Conservation (phyloP, 2,113 vertebrate species). For the Phylloscopus trochilus region DNA sequence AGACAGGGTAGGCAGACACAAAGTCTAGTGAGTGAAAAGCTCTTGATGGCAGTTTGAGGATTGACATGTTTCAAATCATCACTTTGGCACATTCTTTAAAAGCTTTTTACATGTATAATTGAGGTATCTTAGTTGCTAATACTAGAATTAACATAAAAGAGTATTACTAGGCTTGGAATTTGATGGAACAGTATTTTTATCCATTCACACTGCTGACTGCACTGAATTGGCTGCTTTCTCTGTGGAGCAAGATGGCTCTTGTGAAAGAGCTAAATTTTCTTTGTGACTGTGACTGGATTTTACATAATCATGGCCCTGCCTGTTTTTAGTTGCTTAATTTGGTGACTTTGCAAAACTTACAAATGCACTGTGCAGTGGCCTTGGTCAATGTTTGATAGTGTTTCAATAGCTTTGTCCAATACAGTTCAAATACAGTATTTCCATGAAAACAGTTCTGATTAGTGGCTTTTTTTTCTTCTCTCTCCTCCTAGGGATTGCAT, state of each 20-base stretch:
- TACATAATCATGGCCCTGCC: not conserved
- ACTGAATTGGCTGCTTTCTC: not conserved
- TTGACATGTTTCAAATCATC: not conserved
- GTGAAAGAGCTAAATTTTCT: not conserved
- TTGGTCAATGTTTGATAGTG: not conserved
- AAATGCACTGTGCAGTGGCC: not conserved
- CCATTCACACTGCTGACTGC: not conserved
- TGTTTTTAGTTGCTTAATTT: not conserved
- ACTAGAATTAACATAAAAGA: not conserved
- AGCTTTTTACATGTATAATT: not conserved
- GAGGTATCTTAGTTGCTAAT: not conserved
- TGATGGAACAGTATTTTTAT: not conserved
- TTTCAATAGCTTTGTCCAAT: not conserved
- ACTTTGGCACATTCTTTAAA: not conserved
- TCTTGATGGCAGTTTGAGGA: not conserved
- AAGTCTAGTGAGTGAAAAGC: not conserved
- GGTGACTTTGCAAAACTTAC: not conserved
- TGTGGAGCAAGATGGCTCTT: not conserved
- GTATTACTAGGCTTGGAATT: not conserved
- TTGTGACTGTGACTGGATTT: not conserved
- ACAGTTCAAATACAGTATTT: not conserved
- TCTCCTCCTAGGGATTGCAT: conserved; percentile 76
- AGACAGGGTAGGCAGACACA: not conserved
- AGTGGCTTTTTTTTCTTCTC: not conserved
- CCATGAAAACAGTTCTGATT: not conserved